Evolutionary conservation across 2,113 vertebrate genomes (phyloP).

Genomic region (Rhodinocichla rosea): DNA sequence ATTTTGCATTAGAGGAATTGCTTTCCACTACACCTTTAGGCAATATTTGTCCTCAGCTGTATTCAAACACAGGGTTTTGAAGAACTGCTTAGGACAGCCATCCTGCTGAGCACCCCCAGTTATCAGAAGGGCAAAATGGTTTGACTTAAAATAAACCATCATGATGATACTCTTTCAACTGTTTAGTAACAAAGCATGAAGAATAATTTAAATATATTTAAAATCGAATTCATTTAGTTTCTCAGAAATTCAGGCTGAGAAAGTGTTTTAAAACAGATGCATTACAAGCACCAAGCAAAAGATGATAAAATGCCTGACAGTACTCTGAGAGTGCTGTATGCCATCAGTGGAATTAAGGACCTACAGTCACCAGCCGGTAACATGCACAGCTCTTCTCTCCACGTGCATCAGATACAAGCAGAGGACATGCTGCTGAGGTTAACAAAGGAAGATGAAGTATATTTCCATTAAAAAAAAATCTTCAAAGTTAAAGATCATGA

Average conservation of each 20-base stretch:
- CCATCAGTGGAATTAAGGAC: background rate
- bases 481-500: background rate
- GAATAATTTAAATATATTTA: background rate
- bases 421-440: rapidly evolving
- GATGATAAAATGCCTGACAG: background rate
- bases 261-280: background rate
- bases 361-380: background rate
- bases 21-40: background rate
- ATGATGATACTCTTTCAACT: background rate
- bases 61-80: background rate
- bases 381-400: background rate
- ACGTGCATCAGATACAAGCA: background rate
- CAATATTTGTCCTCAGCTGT: background rate
- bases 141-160: background rate
- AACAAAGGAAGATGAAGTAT: background rate
- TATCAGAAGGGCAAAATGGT: background rate
- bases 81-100: background rate
- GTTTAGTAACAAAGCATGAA: background rate
- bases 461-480: background rate
- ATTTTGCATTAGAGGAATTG: background rate
- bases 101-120: background rate
- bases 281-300: background rate
- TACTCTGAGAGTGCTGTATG: background rate
- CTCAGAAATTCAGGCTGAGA: background rate
- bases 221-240: background rate